Conservation (phyloP, 2,113 vertebrate genomes). For the Phalacrocorax aristotelis region DNA sequence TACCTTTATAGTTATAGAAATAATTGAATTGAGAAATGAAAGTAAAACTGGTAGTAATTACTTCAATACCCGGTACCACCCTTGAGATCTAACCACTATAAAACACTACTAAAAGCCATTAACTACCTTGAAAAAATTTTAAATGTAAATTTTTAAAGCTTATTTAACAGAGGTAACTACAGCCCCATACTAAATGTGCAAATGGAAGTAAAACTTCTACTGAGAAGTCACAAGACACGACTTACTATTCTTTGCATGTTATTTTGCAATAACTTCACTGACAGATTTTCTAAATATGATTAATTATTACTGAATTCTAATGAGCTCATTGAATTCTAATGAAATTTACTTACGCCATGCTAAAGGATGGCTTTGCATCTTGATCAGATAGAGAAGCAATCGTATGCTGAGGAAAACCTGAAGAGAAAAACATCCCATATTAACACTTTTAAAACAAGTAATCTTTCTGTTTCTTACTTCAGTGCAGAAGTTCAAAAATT, state of each 20-base stretch:
- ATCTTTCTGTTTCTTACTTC: background rate
- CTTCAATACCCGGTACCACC: background rate
- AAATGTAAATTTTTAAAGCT: background rate
- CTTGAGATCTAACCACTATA: background rate
- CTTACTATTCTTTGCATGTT: background rate
- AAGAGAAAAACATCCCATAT: background rate
- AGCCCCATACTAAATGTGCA: background rate
- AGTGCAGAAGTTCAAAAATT: background rate
- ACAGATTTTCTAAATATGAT: background rate
- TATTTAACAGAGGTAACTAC: background rate
- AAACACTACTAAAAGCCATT: background rate
- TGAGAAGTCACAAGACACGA: background rate
- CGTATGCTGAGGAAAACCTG: constrained; percentile 95
- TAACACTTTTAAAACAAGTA: background rate
- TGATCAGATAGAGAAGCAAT: constrained; percentile 83
- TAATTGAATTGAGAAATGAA: background rate
- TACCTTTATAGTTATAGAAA: background rate
- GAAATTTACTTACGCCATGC: constrained; percentile 89
- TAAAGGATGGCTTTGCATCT: constrained; percentile 94
- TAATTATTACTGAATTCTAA: background rate
- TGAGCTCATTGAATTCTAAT: background rate
- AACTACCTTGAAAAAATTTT: background rate
- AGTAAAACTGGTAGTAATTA: background rate
- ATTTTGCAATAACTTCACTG: background rate
- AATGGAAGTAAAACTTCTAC: background rate